Evolutionary conservation across 1,140 invertebrate species (phyloP).

Genomic region (Bombus picipes): DNA sequence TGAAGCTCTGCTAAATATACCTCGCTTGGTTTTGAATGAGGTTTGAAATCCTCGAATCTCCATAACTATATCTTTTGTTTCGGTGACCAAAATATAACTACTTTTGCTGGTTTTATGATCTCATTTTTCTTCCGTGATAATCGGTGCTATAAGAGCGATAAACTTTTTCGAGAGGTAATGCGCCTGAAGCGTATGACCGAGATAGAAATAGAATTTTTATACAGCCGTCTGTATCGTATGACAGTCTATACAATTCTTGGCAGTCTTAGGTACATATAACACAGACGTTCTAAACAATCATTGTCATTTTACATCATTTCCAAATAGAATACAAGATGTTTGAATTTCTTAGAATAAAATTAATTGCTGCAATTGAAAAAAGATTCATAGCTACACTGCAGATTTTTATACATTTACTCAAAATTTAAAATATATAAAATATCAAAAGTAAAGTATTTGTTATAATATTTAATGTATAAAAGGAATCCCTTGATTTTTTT

Average conservation of each 20-base stretch:
- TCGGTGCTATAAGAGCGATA: background rate
- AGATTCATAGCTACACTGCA: no score
- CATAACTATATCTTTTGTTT: background rate
- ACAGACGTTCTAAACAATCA: background rate
- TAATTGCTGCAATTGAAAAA: no score
- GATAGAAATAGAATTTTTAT: background rate
- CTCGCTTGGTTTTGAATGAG: background rate
- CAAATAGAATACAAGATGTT: background rate
- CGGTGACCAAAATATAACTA: background rate
- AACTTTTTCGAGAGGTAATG: slow-evolving; percentile 2
- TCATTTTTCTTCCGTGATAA: background rate
- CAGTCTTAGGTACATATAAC: background rate
- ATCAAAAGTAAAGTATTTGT: no score
- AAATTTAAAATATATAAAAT: no score
- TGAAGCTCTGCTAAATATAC: background rate
- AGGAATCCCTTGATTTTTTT: no score
- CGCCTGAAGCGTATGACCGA: background rate
- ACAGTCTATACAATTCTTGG: background rate
- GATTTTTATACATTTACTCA: no score
- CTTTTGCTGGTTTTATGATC: background rate
- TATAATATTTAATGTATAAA: no score
- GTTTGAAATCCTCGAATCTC: background rate
- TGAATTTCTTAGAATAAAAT: background rate
- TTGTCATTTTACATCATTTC: background rate
- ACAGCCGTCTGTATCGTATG: background rate